phyloP scores from a whole-genome alignment of 2,113 vertebrate species.

The Forbesichthys agassizii region DNA sequence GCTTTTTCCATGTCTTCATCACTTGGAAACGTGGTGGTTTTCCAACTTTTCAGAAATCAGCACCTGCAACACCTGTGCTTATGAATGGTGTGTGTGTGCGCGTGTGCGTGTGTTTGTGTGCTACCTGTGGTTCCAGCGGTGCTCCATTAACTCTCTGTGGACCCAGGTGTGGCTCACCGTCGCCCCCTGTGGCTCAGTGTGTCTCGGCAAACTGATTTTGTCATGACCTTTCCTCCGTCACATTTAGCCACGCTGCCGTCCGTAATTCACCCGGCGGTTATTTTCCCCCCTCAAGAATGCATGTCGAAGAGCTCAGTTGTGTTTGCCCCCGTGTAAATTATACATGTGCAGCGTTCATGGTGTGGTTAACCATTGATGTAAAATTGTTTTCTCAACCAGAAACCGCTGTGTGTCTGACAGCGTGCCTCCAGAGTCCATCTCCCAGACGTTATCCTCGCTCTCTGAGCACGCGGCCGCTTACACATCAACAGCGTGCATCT shows the following conservation, averaged over 20 bases:
- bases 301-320: constrained; percentile 47
- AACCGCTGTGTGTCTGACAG: constrained; percentile 49
- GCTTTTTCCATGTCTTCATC: constrained; percentile 35
- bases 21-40: constrained; percentile 20
- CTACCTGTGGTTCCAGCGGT: not conserved
- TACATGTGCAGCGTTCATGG: constrained; percentile 59
- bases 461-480: constrained; percentile 13
- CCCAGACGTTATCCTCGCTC: constrained; percentile 26
- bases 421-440: constrained; percentile 39
- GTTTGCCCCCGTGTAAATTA: constrained; percentile 58
- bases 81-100: not conserved
- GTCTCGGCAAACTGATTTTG: constrained; percentile 12
- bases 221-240: constrained; percentile 26
- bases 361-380: constrained; percentile 72
- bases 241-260: constrained; percentile 18
- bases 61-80: not conserved
- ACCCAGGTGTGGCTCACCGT: constrained; percentile 15
- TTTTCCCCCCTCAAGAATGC: constrained; percentile 35
- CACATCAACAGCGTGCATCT: not conserved
- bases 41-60: constrained; percentile 10
- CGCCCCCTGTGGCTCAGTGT: not conserved
- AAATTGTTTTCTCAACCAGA: constrained; percentile 64
- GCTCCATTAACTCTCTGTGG: not conserved
- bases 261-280: constrained; percentile 31
- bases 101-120: not conserved